Base-by-base conservation (phyloP, 2,797 vertebrate genomes). In the Cottoperca gobio region DNA sequence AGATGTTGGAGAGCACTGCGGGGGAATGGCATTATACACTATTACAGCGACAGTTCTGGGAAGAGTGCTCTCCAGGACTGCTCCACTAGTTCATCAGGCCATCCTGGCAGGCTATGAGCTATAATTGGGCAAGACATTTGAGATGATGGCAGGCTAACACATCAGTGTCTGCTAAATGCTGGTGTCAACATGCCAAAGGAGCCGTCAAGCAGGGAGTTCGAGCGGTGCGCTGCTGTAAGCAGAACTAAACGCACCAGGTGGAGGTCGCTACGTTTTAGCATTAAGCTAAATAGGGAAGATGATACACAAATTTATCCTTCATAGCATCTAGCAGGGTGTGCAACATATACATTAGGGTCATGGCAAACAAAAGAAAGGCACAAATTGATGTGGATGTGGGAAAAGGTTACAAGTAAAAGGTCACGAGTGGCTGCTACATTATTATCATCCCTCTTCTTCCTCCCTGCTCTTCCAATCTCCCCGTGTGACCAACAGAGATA, bases 71-170 rank as follows among this genome's bases (percentile, higher is more conserved):
- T 74, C 35, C 76, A 61, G 73, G 49, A 11, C 58, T 62, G 76
- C 85, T 85, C 78, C 75, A 55, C 74, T 65, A 70, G 87, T 88
- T 87, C 87, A 81, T 87, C 87, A 83, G 85, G 84, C 82, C 82
- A 42, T 68, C 71, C 84, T 83, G 81, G 78, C 81, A 84, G 74
- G 53, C 76, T 63, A 40, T 5, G 73, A 85, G 86, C 76, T 89
- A 79, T 91, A 91, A 92, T 88, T 90, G 90, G 91, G 63, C 65
- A 85, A 81, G 83, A 85, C 84, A 81, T 90, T 77, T 86, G 81
- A 82, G 81, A 88, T 84, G 87, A 87, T 70, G 82, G 78, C 81
- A 64, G 78, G 62, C 70, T 58, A 84, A 89, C 74, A 70, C 78
- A 70, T 79, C 83, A 82, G 79, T 49, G 74, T 88, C 77, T 66